phyloP scores from a whole-genome alignment of 2,888 invertebrate species.

The Frankliniella intonsa region DNA sequence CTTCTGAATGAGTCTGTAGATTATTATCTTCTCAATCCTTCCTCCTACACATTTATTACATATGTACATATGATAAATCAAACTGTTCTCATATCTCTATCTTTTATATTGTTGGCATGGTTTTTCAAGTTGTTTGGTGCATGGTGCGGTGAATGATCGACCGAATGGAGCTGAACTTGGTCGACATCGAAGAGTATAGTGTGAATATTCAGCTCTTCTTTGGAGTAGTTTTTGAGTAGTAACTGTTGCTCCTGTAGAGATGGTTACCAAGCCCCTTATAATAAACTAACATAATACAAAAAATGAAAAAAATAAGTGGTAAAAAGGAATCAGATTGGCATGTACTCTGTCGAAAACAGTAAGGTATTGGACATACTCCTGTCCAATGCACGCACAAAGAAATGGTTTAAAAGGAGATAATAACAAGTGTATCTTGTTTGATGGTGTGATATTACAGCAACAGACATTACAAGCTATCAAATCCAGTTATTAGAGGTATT shows the following conservation, averaged over 20 bases:
- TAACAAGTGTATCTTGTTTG: not conserved
- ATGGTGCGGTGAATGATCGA: not conserved
- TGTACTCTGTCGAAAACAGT: not conserved
- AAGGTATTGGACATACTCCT: not conserved
- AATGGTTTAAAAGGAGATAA: not conserved
- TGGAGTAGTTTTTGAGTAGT: not conserved
- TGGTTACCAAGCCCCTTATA: not conserved
- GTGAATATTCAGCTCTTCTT: constrained; percentile 3
- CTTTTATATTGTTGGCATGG: not conserved
- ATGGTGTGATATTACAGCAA: too few relatives aligned
- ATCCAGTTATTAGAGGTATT: too few relatives aligned
- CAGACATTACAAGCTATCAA: too few relatives aligned
- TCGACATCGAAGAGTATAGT: not conserved
- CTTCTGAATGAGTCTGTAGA: not conserved
- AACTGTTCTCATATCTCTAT: not conserved
- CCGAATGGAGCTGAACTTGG: not conserved
- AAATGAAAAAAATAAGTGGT: not conserved
- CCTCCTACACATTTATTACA: not conserved
- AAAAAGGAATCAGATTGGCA: not conserved
- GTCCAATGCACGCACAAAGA: not conserved
- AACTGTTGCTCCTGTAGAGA: constrained; percentile 11
- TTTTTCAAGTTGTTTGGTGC: constrained; percentile 1
- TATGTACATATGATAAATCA: not conserved
- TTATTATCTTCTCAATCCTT: not conserved
- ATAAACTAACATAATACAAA: not conserved